A percentile compares a stretch with the other conserved stretches of the same genome.
Evolutionary conservation across 2,888 invertebrate species (phyloP).

Genomic region (Petrophora chlorosata): DNA sequence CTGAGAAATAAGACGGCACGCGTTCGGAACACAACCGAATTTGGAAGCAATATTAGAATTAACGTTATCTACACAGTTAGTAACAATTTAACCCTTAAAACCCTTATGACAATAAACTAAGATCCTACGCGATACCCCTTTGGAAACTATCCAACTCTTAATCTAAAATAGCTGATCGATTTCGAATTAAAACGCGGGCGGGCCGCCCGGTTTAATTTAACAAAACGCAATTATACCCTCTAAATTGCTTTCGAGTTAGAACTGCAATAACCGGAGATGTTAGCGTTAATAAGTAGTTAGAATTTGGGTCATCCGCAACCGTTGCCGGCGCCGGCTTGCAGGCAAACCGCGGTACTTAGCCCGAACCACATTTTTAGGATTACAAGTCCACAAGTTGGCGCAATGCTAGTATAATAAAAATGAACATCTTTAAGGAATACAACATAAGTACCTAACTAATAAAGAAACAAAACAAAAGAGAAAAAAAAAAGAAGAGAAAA

Average conservation of each 20-base stretch:
- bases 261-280: constrained; percentile 39
- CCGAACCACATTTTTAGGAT: neutral
- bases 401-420: no score
- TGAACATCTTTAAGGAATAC: no score
- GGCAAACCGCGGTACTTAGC: constrained; percentile 15
- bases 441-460: no score
- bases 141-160: constrained; percentile 32
- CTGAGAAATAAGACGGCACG: no score
- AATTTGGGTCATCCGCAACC: constrained; percentile 48
- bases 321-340: constrained; percentile 33
- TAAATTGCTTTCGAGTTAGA: constrained; percentile 36
- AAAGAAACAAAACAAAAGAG: no score
- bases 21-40: no score
- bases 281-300: constrained; percentile 46
- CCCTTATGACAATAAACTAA: constrained; percentile 21
- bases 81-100: constrained; percentile 12
- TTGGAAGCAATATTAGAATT: no score
- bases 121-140: constrained; percentile 18
- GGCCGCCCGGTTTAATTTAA: constrained; percentile 25
- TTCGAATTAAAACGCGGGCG: constrained; percentile 28
- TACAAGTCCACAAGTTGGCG: constrained; percentile 23
- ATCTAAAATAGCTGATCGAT: constrained; percentile 35
- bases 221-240: constrained; percentile 38
- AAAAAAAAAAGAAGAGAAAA: no score
- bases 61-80: neutral